Evolutionary conservation across 2,888 invertebrate genomes (phyloP), one percentile per base, ranked within the genome.

Genomic region (Orgyia antiqua): DNA sequence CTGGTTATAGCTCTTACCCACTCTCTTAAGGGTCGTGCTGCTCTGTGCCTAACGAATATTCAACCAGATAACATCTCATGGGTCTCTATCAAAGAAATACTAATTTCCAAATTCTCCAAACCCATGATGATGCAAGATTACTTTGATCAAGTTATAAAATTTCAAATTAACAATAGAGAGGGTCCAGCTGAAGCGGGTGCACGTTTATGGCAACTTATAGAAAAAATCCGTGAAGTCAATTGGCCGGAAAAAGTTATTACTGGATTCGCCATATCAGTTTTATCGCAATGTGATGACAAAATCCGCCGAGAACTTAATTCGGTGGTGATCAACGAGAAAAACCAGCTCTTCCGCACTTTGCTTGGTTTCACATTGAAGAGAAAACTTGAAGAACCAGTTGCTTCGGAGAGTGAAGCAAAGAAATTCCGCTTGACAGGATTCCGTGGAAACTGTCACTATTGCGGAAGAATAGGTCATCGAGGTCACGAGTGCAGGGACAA

Each of bases 11-110:
- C 46, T 6, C 38, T 53, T 23, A 51, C 51, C 1, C 10, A 15
- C 5, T 27, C 53, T 0, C 27, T 57, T 3, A 50, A 49, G 29
- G 52, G 52, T 0, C 39, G 51, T 1, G 53, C 48, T 2, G 43
- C 48, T 4, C 10, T 44, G 2, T 50, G 43, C 10, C 9, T 55
- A 0, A 49, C 50, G n/a, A 42, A 45, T 23, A 4, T 56, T 13
- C 32, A 39, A 6, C 10, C 37, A 0, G 10, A 36, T 0, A 21
- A 43, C 10, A 13, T 55, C 1, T 28, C 36, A 1, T 52, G 49
- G 29, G 4, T 1, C 1, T 4, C 2, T 7, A 11, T 38, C 0
- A 33, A 31, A 21, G 18, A 38, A 7, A 4, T 13, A 4, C 11
- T 38, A n/a, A 6, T 33, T 35, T 40, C 45, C 1, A 49, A 21